These are phyloP conservation scores for Dolichomitus sp. DNA, from an alignment of 2,888 invertebrate genomes.

Conservation along the genomic window DNA sequence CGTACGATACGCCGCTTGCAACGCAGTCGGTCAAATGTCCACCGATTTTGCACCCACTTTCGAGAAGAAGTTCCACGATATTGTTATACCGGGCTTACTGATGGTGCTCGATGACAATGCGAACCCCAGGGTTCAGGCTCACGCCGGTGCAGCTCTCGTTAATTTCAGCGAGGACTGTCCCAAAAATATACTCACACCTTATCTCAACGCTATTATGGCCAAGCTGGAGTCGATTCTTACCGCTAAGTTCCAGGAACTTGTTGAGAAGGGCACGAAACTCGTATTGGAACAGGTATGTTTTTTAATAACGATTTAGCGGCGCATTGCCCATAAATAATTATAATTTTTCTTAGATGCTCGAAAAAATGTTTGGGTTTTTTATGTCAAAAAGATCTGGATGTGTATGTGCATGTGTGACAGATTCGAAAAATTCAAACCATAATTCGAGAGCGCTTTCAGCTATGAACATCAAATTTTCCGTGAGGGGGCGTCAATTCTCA, in stretches of 20 bases:
- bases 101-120: constrained; percentile 95
- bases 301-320: neutral
- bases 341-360: too few relatives aligned
- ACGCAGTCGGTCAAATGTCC: constrained; percentile 99
- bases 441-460: too few relatives aligned
- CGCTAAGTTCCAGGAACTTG: constrained; percentile 97
- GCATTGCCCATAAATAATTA: too few relatives aligned
- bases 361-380: too few relatives aligned
- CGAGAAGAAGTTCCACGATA: constrained; percentile 99
- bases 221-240: constrained; percentile 96
- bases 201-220: constrained; percentile 96
- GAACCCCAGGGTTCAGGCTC: constrained; percentile 96
- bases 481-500: too few relatives aligned
- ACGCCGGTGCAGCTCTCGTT: constrained; percentile 97
- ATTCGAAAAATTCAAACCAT: too few relatives aligned
- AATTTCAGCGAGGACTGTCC: constrained; percentile 99
- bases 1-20: constrained; percentile 98
- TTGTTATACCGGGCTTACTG: constrained; percentile 96
- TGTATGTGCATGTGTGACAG: too few relatives aligned
- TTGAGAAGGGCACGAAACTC: constrained; percentile 97
- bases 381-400: too few relatives aligned
- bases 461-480: too few relatives aligned
- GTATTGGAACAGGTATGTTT: constrained; percentile 94
- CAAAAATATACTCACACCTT: constrained; percentile 95
- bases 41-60: constrained; percentile 99